Conservation (phyloP, 2,888 invertebrate species). For the Pinctada fucata region DNA sequence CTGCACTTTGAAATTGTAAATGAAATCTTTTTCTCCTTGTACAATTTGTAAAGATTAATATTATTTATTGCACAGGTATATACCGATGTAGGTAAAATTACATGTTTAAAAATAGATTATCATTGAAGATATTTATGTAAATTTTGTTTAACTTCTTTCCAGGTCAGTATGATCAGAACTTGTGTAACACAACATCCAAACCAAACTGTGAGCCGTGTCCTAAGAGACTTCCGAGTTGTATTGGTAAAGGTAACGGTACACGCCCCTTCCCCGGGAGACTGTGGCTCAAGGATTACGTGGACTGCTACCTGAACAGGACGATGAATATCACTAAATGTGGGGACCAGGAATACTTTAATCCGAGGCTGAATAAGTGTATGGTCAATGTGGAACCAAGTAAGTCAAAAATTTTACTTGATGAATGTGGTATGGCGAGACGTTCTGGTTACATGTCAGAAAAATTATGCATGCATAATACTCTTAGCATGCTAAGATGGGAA, state of each 20-base stretch:
- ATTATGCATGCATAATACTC: no score
- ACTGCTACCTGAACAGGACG: conserved; percentile 52
- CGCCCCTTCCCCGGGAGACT: conserved; percentile 41
- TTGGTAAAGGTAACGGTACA: conserved; percentile 46
- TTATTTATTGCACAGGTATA: no score
- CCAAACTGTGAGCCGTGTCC: conserved; percentile 45
- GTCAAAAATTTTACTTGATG: background rate
- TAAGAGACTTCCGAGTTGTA: conserved; percentile 49
- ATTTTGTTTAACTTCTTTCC: background rate
- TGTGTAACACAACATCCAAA: conserved; percentile 41
- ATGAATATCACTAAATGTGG: conserved; percentile 39
- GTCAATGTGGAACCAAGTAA: conserved; percentile 23
- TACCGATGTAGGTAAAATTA: no score
- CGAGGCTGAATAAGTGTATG: conserved; percentile 28
- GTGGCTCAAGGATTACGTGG: conserved; percentile 45
- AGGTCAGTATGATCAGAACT: conserved; percentile 54
- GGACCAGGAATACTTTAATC: conserved; percentile 30
- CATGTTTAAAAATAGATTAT: no score
- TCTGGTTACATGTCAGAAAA: no score
- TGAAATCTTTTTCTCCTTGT: no score
- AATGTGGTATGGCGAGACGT: no score
- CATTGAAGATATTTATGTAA: no score
- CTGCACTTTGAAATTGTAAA: no score
- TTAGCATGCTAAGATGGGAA: no score
- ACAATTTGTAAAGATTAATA: no score